phyloP scores from a whole-genome alignment of 1,140 invertebrate species.

The Vanessa atalanta region DNA sequence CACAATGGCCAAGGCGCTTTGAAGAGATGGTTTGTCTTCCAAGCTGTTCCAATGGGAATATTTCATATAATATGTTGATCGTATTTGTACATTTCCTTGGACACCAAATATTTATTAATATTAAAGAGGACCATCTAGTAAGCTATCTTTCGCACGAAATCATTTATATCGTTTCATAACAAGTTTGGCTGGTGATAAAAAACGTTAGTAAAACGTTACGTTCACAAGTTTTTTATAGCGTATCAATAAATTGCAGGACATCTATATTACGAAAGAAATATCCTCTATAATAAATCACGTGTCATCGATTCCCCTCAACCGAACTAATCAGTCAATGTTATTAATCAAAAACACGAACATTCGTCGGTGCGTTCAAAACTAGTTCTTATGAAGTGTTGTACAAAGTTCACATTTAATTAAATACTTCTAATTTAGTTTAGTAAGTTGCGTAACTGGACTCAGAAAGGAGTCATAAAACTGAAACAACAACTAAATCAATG shows the following conservation, averaged over 20 bases:
- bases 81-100: too few relatives aligned
- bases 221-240: constrained; percentile 4
- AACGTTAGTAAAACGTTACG: neutral
- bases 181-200: neutral
- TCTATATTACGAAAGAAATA: constrained; percentile 4
- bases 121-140: neutral
- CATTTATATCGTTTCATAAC: neutral
- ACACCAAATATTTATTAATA: neutral
- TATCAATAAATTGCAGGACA: constrained; percentile 9
- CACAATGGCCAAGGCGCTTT: too few relatives aligned
- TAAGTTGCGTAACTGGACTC: neutral
- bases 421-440: neutral
- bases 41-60: too few relatives aligned
- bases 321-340: constrained; percentile 14
- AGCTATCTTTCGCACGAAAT: neutral
- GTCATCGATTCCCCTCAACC: constrained; percentile 13
- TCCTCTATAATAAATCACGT: constrained; percentile 7
- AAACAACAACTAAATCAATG: too few relatives aligned
- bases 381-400: neutral
- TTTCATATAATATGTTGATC: too few relatives aligned
- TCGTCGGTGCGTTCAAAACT: neutral
- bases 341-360: constrained; percentile 14
- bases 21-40: too few relatives aligned
- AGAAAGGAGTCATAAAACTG: too few relatives aligned
- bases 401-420: neutral